A percentile compares a stretch with the other conserved stretches of the same genome.
Conservation (phyloP, 2,797 vertebrate species). For the Kryptolebias ocellatus region DNA sequence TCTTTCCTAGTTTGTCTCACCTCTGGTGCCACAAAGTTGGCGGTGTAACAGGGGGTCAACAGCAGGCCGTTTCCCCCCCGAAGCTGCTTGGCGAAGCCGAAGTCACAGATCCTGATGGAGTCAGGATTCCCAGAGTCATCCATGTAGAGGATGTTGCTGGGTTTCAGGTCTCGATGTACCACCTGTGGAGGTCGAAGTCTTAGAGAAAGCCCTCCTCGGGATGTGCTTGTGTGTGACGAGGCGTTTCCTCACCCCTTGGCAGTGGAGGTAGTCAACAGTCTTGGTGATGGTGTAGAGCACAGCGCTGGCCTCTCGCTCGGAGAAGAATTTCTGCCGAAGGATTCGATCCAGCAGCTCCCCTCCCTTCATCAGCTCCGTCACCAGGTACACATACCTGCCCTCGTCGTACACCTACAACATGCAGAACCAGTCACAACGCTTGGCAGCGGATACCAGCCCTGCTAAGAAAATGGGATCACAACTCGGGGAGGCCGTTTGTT, state of each 20-base stretch:
- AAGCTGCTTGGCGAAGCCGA: constrained; percentile 97
- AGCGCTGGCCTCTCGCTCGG: constrained; percentile 93
- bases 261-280: constrained; percentile 97
- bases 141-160: constrained; percentile 98
- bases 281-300: constrained; percentile 95
- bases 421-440: background rate
- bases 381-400: constrained; percentile 92
- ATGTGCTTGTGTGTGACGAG: background rate
- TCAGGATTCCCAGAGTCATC: constrained; percentile 95
- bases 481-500: too few species aligned
- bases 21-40: constrained; percentile 98
- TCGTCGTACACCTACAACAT: constrained; percentile 91
- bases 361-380: constrained; percentile 97
- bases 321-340: constrained; percentile 96
- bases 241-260: constrained; percentile 89
- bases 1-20: constrained; percentile 69
- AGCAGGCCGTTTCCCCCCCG: constrained; percentile 94
- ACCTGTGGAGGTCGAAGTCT: constrained; percentile 78
- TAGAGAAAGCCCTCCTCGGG: background rate
- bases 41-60: constrained; percentile 96
- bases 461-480: too few species aligned
- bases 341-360: constrained; percentile 95
- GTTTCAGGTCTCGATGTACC: constrained; percentile 97
- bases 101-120: constrained; percentile 97
- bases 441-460: too few species aligned